Percentiles rank a stretch among this genome's conserved stretches.
Evolutionary conservation across 2,113 vertebrate genomes (phyloP).

Genomic region (Actenoides hombroni): DNA sequence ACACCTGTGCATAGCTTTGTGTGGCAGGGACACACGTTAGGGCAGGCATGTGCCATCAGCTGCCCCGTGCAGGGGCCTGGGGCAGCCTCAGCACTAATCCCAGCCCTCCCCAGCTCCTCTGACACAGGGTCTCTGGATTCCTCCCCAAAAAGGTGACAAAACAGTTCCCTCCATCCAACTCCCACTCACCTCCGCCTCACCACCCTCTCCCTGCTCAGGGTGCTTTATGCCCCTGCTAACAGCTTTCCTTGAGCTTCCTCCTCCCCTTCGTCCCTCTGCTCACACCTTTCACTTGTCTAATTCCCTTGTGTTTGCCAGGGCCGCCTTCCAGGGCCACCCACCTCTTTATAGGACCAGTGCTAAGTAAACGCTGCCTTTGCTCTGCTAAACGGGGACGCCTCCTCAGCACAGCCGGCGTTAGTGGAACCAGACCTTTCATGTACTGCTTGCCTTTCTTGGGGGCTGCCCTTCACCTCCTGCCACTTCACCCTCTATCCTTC

Average conservation of each 20-base stretch:
- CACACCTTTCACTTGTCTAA: neutral
- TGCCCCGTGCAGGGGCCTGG: rapidly evolving
- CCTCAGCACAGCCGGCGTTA: neutral
- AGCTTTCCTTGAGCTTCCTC: neutral
- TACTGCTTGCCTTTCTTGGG: neutral
- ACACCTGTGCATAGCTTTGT: neutral
- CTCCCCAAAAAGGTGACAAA: neutral
- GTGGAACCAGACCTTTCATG: neutral
- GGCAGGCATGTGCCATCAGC: neutral
- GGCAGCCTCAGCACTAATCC: neutral
- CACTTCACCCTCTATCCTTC: neutral
- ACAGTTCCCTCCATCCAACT: rapidly evolving
- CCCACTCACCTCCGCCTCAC: neutral
- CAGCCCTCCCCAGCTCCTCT: neutral
- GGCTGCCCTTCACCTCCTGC: neutral
- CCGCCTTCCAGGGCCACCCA: neutral
- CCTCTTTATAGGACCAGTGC: neutral
- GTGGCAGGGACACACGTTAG: neutral
- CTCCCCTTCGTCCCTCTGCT: neutral
- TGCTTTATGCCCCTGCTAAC: rapidly evolving
- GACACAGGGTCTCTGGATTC: neutral
- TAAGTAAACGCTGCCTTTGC: neutral
- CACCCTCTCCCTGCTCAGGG: rapidly evolving
- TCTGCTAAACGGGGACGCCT: neutral
- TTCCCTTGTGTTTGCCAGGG: neutral